phyloP scores from a whole-genome alignment of 1,140 invertebrate species.

The Heterodera schachtii region DNA sequence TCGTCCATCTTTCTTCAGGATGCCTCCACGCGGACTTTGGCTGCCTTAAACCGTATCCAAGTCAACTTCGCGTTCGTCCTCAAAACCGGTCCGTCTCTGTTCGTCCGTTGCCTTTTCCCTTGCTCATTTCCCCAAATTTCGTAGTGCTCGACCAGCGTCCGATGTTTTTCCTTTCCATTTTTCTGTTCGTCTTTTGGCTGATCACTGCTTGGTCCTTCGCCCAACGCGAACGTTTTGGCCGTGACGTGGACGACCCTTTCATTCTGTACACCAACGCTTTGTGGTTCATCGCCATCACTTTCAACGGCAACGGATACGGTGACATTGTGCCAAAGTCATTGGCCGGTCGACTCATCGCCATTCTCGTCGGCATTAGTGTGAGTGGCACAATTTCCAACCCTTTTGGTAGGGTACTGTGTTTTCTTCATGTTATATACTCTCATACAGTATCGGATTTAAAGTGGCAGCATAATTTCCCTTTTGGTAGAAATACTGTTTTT shows the following conservation, averaged over 20 bases:
- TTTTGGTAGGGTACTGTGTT: no score
- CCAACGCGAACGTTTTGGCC: slow-evolving; percentile 40
- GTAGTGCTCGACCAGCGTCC: slow-evolving; percentile 75
- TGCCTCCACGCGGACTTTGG: slow-evolving; percentile 79
- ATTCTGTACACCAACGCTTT: slow-evolving; percentile 64
- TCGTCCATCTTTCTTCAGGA: slow-evolving; percentile 71
- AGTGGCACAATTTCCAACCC: slow-evolving; percentile 66
- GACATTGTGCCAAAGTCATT: slow-evolving; percentile 99
- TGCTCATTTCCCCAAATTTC: not conserved
- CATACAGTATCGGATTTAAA: no score
- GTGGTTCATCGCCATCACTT: slow-evolving; percentile 63
- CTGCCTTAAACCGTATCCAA: slow-evolving; percentile 97
- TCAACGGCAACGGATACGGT: slow-evolving; percentile 70
- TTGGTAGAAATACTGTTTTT: no score
- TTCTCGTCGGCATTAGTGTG: slow-evolving; percentile 95
- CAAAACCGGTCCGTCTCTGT: slow-evolving; percentile 83
- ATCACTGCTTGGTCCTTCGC: slow-evolving; percentile 61
- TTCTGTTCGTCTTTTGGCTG: slow-evolving; percentile 61
- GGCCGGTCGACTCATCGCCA: slow-evolving; percentile 94
- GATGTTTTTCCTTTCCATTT: slow-evolving; percentile 57
- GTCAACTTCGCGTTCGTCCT: slow-evolving; percentile 93
- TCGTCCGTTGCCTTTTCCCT: slow-evolving; percentile 63
- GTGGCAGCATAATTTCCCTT: no score
- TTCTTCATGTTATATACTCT: no score
- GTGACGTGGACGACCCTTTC: slow-evolving; percentile 44